phyloP scores from a whole-genome alignment of 1,140 invertebrate genomes.

The Octopus bimaculoides region DNA sequence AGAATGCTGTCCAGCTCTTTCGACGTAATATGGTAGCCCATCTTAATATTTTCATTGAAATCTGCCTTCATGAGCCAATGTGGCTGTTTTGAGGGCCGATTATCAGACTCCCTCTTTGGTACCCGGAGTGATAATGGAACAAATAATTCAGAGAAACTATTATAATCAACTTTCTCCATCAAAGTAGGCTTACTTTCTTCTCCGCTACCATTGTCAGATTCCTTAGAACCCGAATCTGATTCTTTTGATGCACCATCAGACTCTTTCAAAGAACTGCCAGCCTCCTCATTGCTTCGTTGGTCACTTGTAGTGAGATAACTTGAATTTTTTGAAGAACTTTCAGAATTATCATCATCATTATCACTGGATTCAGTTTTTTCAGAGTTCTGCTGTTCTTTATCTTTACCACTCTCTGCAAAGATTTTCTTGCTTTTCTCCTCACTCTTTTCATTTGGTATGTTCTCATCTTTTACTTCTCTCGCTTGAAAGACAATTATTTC shows the following conservation, averaged over 20 bases:
- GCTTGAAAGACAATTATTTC: background rate
- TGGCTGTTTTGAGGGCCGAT: conserved; percentile 12
- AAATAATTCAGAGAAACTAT: conserved; percentile 23
- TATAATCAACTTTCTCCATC: conserved; percentile 3
- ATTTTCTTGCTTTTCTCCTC: background rate
- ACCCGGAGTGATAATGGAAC: conserved; percentile 26
- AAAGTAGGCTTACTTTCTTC: background rate
- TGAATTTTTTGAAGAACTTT: conserved; percentile 27
- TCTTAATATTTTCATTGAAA: conserved; percentile 24
- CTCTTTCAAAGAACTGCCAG: conserved; percentile 40
- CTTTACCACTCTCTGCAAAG: background rate
- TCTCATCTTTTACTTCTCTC: background rate
- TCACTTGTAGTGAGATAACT: conserved; percentile 40
- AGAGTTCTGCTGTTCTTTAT: background rate
- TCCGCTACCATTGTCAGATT: conserved; percentile 17
- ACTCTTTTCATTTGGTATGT: background rate
- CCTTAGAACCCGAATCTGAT: conserved; percentile 7
- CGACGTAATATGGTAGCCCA: conserved; percentile 27
- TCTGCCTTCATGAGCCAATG: conserved; percentile 30
- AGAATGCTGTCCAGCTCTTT: conserved; percentile 22
- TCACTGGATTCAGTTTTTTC: background rate
- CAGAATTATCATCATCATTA: conserved; percentile 25
- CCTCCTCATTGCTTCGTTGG: conserved; percentile 37
- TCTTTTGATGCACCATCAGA: conserved; percentile 26
- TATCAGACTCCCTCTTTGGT: background rate